Conservation (phyloP, 2,113 vertebrate species). For the Megaleporinus macrocephalus region DNA sequence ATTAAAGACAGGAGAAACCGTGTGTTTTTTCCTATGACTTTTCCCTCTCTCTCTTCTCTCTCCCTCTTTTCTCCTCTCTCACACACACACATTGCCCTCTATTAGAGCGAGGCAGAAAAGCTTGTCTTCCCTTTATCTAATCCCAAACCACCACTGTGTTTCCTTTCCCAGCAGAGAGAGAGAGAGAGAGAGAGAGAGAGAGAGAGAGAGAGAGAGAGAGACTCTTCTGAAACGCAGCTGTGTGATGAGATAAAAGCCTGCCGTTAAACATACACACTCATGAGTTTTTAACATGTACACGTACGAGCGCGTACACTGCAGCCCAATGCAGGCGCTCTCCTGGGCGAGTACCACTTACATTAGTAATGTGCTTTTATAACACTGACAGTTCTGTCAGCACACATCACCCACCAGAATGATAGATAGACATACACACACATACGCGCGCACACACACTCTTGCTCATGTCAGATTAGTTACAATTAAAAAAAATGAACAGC, state of each 20-base stretch:
- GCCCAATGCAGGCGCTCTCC: not conserved
- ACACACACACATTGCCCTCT: not conserved
- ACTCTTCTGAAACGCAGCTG: not conserved
- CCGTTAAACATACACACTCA: conserved; percentile 14
- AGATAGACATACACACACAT: not conserved
- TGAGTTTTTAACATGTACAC: conserved; percentile 10
- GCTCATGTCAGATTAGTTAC: too few species aligned
- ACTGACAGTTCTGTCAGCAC: conserved; percentile 21
- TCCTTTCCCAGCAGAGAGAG: not conserved
- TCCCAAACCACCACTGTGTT: not conserved
- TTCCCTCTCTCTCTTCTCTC: too few species aligned
- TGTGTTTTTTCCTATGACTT: too few species aligned
- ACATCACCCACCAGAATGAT: not conserved
- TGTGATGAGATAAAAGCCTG: conserved; percentile 16
- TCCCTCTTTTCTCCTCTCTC: too few species aligned
- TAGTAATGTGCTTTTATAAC: conserved; percentile 46
- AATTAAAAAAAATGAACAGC: too few species aligned
- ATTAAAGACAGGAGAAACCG: too few species aligned
- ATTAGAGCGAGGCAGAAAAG: not conserved
- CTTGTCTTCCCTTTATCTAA: not conserved
- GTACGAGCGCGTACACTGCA: not conserved
- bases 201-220: not conserved
- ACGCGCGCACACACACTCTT: conserved; percentile 6
- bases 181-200: not conserved
- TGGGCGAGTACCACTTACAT: conserved; percentile 28